A percentile compares a stretch with the other conserved stretches of the same genome.
Conservation (phyloP, 2,888 invertebrate species). For the Icerya purchasi region DNA sequence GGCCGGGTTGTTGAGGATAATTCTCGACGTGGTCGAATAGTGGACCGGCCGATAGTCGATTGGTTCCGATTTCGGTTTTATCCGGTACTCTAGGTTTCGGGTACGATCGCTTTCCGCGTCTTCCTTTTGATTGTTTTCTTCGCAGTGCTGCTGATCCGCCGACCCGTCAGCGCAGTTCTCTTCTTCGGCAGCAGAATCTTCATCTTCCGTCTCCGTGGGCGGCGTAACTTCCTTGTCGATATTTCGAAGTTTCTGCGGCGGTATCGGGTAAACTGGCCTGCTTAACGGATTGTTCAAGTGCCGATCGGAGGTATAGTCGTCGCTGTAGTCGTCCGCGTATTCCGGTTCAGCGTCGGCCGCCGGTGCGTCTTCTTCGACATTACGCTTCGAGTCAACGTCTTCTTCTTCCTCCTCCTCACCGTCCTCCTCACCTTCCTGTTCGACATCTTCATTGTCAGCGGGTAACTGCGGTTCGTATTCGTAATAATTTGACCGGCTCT, state of each 20-base stretch:
- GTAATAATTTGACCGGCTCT: background rate
- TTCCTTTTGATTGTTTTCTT: constrained; percentile 11
- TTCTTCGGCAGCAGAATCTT: constrained; percentile 5
- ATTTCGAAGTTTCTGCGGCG: constrained; percentile 2
- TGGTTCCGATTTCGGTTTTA: background rate
- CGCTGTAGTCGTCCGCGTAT: constrained; percentile 11
- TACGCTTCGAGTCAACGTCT: constrained; percentile 1
- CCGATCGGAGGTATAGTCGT: constrained; percentile 11
- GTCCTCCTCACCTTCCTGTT: constrained; percentile 4
- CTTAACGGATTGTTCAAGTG: constrained; percentile 4
- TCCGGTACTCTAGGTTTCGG: background rate
- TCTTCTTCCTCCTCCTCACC: constrained; percentile 10
- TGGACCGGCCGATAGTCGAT: background rate
- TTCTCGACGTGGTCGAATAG: too few species aligned
- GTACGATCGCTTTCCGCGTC: constrained; percentile 6
- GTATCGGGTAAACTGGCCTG: background rate
- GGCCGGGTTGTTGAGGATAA: background rate
- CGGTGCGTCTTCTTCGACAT: background rate
- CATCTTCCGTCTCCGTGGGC: background rate
- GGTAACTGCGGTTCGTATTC: background rate
- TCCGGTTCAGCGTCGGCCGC: constrained; percentile 13
- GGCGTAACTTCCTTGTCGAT: constrained; percentile 12
- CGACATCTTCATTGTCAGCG: constrained; percentile 3
- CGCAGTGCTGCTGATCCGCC: constrained; percentile 9
- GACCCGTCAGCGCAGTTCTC: constrained; percentile 11